phyloP scores from a whole-genome alignment of 2,888 invertebrate genomes.

The Mimumesa dahlbomi region DNA sequence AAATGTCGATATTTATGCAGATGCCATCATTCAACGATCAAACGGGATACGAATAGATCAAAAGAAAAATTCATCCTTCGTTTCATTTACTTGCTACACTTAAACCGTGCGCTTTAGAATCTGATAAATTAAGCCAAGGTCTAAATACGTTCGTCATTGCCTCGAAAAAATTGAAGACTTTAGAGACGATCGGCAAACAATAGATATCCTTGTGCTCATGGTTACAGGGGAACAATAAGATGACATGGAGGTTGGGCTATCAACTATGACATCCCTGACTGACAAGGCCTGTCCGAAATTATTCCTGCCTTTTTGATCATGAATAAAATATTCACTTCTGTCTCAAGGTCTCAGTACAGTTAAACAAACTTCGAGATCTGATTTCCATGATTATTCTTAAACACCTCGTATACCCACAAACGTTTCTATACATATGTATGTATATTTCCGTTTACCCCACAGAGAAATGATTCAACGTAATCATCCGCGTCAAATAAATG shows the following conservation, averaged over 20 bases:
- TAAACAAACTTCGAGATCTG: neutral
- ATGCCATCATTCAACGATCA: too few relatives aligned
- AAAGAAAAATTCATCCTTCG: neutral
- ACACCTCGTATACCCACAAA: too few relatives aligned
- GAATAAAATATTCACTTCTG: constrained; percentile 10
- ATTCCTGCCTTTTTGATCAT: constrained; percentile 7
- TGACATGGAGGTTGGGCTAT: constrained; percentile 1
- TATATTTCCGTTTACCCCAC: too few relatives aligned
- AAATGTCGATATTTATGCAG: too few relatives aligned
- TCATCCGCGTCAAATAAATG: too few relatives aligned
- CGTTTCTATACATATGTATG: too few relatives aligned
- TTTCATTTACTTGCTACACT: too few relatives aligned
- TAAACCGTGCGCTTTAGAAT: neutral
- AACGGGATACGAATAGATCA: neutral
- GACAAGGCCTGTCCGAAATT: constrained; percentile 21
- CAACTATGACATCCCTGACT: neutral
- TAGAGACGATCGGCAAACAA: neutral
- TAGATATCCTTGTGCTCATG: constrained; percentile 3
- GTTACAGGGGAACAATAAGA: neutral
- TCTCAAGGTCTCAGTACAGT: constrained; percentile 10
- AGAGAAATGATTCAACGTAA: too few relatives aligned
- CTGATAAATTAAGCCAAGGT: neutral
- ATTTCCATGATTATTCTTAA: too few relatives aligned
- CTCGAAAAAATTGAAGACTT: neutral
- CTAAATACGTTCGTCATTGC: neutral